Evolutionary conservation across 1,140 invertebrate species (phyloP), one percentile per base, ranked within the genome.

Genomic region (Euura saliciscinereae): DNA sequence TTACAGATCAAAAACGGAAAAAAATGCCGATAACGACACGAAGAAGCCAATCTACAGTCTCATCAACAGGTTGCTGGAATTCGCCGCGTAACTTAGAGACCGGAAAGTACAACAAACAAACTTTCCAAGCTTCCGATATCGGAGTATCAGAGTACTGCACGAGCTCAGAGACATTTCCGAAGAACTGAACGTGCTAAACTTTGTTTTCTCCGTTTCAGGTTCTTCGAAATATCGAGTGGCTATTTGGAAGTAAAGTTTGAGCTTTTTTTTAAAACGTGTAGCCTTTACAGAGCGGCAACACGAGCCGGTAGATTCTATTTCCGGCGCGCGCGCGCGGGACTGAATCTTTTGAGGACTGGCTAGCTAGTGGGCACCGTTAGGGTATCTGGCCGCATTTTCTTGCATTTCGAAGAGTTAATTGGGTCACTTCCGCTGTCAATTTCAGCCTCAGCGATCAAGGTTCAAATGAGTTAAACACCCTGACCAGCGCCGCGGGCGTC

Each of bases 381-480:
- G 77, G 70, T 70, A 78, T 72, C 79, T 87, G 85, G 78, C 85
- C 85, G 85, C 85, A 86, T 87, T 86, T 85, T 86, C 78, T 82
- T 82, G 78, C 80, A 79, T 85, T 84, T 84, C 78, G 28, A 28
- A 75, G 75, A 70, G 73, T 82, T 83, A 87, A 87, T 85, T 82
- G 75, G 84, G 85, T 85, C 84, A 86, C 81, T 86, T 86, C 81
- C 84, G 81, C 68, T 73, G 44, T 72, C 68, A 71, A 10, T 65
- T 73, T 70, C 2, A 42, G 3, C 43, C 43, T 8, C 13, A 42
- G 66, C 13, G 13, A 67, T 67, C 66, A 44, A 67, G 43, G 13
- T 67, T 67, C 13, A 42, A 67, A 67, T 11, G 28, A 67, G 42
- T 28, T 8, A 11, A 28, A 28, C 28, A 28, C 28, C 51, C 51